phyloP scores from a whole-genome alignment of 2,797 vertebrate species.

The Gobio occitaniae region DNA sequence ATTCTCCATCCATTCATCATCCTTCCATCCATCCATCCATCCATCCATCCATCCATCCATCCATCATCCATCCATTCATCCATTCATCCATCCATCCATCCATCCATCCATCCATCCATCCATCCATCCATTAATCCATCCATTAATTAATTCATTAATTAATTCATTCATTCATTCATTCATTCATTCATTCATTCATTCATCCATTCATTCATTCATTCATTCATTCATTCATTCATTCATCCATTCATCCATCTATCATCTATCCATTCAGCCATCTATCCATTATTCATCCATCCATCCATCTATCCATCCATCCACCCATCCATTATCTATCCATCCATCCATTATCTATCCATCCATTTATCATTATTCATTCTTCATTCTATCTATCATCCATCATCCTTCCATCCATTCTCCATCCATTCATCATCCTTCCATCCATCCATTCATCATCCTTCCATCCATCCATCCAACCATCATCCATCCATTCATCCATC shows the following conservation, averaged over 20 bases:
- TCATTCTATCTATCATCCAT: background rate
- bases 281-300: no score
- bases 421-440: accelerated
- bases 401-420: no score
- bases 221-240: no score
- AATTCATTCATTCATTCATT: no score
- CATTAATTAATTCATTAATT: no score
- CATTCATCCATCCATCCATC: background rate
- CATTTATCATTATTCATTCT: accelerated
- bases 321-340: background rate
- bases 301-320: background rate
- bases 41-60: background rate
- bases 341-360: background rate
- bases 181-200: accelerated
- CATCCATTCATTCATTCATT: no score
- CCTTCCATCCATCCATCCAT: background rate
- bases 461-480: no score
- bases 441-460: accelerated
- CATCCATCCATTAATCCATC: background rate
- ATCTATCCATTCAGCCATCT: background rate
- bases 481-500: background rate
- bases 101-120: background rate
- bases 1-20: no score
- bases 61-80: background rate
- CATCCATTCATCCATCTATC: no score